Evolutionary conservation across 2,888 invertebrate species (phyloP).

Genomic region (Mylabris sibirica): DNA sequence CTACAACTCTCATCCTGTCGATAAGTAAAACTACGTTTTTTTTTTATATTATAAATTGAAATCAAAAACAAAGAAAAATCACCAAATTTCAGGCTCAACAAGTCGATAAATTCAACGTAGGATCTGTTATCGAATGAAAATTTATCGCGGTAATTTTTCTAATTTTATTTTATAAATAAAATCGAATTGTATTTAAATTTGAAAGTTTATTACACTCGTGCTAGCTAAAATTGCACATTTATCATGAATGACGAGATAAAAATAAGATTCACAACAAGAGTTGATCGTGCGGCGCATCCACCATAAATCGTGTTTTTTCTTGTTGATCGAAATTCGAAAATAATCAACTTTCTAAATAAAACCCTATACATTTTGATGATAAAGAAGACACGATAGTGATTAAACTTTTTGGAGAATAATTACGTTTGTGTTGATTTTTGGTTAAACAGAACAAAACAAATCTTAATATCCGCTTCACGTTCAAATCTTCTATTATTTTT

Average conservation of each 20-base stretch:
- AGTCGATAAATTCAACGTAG: not conserved
- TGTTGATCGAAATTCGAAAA: not conserved
- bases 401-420: no score
- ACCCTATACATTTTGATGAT: slow-evolving; percentile 10
- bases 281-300: not conserved
- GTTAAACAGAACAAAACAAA: not conserved
- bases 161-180: not conserved
- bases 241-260: not conserved
- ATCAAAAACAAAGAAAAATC: not conserved
- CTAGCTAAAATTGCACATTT: not conserved
- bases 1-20: slow-evolving; percentile 24
- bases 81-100: not conserved
- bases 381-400: no score
- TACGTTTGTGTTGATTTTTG: not conserved
- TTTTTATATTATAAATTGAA: not conserved
- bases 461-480: slow-evolving; percentile 5
- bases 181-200: not conserved
- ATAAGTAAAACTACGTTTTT: not conserved
- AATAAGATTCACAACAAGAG: not conserved
- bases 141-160: not conserved
- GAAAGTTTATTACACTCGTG: not conserved
- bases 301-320: not conserved
- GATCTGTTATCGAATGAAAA: not conserved
- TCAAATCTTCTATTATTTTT: not conserved
- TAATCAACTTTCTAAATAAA: no score